phyloP scores from a whole-genome alignment of 1,140 invertebrate species.

The Meloidogyne hapla region DNA sequence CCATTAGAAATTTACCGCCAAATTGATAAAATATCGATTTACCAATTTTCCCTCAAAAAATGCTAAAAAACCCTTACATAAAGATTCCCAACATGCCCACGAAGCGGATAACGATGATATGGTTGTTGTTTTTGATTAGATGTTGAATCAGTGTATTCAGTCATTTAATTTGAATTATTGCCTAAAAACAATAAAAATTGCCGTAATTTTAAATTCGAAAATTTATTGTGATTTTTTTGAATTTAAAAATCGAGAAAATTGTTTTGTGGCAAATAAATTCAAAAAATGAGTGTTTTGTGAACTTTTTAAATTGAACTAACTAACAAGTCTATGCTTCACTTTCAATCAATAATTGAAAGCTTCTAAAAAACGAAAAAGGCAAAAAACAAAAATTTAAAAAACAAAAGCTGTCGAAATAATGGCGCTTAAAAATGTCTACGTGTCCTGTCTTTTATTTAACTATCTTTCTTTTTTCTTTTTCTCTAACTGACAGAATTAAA shows the following conservation, averaged over 20 bases:
- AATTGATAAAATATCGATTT: neutral
- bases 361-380: neutral
- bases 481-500: no score
- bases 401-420: neutral
- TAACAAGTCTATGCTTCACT: neutral
- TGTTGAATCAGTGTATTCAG: neutral
- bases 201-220: constrained; percentile 6
- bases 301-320: neutral
- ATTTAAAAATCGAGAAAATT: constrained; percentile 1
- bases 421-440: neutral
- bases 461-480: no score
- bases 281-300: neutral
- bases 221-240: neutral
- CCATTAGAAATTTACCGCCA: no score
- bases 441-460: neutral
- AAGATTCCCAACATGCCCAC: neutral
- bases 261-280: neutral
- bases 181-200: neutral
- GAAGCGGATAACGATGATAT: constrained; percentile 24
- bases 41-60: neutral
- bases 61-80: neutral
- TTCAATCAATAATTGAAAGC: neutral
- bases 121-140: neutral
- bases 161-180: constrained; percentile 16
- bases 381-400: neutral